Conservation (phyloP, 2,113 vertebrate genomes). For the Hirundichthys speculiger region DNA sequence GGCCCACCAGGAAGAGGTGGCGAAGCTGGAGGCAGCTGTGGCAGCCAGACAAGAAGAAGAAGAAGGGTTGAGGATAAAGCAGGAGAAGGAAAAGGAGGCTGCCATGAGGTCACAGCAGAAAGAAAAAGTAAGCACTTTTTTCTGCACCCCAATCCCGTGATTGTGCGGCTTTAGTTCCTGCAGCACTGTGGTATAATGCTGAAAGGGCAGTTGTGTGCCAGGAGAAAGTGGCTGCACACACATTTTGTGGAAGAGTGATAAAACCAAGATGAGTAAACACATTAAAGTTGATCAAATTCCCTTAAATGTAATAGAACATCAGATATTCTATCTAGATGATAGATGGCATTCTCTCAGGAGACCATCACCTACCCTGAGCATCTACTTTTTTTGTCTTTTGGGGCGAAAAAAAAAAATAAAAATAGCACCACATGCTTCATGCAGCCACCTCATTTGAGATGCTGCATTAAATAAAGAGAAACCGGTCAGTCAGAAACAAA, state of each 20-base stretch:
- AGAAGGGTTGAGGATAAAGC: conserved; percentile 80
- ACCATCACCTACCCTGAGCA: not conserved
- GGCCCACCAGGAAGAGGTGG: conserved; percentile 87
- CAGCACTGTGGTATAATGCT: not conserved
- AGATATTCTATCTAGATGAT: conserved; percentile 5
- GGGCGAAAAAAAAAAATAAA: not conserved
- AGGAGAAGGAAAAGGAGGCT: conserved; percentile 80
- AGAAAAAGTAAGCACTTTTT: conserved; percentile 67
- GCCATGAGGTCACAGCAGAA: conserved; percentile 83
- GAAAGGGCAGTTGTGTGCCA: not conserved
- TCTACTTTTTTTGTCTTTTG: not conserved
- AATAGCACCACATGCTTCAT: not conserved
- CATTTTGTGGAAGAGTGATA: not conserved
- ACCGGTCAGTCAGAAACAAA: conserved; percentile 1
- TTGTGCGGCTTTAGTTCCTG: not conserved
- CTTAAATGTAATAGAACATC: not conserved
- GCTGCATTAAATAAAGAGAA: not conserved
- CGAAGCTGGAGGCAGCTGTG: conserved; percentile 85
- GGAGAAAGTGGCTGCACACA: not conserved
- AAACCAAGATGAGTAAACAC: not conserved
- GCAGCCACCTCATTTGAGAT: not conserved
- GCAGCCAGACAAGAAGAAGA: conserved; percentile 83
- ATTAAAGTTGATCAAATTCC: not conserved
- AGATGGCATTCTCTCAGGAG: not conserved
- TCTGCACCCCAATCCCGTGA: not conserved